Evolutionary conservation across 2,888 invertebrate genomes (phyloP), one percentile per base, ranked within the genome.

Genomic region (Drosophila affinis): DNA sequence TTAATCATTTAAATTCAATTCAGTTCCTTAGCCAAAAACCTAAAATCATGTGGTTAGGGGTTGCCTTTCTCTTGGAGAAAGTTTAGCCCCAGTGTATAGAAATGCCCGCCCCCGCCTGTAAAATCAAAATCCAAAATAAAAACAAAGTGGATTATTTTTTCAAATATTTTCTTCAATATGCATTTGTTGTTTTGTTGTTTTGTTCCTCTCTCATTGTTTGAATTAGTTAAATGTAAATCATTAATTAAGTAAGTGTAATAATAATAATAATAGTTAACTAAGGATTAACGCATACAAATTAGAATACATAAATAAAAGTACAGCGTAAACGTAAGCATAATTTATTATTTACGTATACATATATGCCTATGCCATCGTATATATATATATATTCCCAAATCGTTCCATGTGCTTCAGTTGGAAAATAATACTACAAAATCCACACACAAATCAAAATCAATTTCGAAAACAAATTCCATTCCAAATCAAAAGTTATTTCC

Each of bases 211-310:
- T 71, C 72, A 68, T 72, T 65, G 73, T 75, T 75, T 76, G 78
- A 79, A 77, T 80, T 84, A 81, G 84, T 78, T 83, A 75, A 76
- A 70, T 78, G 73, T 89, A 88, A 86, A 75, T 85, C 88, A 73
- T 87, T 87, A 89, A 85, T 88, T 89, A 89, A 84, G 88, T 84
- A 85, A 86, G 76, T 79, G 77, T 89, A 88, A 90, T 89, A 87
- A 80, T 86, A 21, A 21, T 21, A 85, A 81, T 89, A 89, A 89
- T 82, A 86, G 84, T 87, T 83, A 84, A 89, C 88, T 83, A 76
- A 76, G 69, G 55, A 77, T 67, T 85, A 85, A 85, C 88, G 84
- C 88, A 85, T 85, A 85, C 79, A 81, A 87, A 88, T 87, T 82
- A 81, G 76, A 72, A 78, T 81, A 79, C 69, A 77, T 78, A 88